These are phyloP conservation scores for Eidolon helvum DNA, from an alignment of 2,113 vertebrate species.

Conservation along the genomic window DNA sequence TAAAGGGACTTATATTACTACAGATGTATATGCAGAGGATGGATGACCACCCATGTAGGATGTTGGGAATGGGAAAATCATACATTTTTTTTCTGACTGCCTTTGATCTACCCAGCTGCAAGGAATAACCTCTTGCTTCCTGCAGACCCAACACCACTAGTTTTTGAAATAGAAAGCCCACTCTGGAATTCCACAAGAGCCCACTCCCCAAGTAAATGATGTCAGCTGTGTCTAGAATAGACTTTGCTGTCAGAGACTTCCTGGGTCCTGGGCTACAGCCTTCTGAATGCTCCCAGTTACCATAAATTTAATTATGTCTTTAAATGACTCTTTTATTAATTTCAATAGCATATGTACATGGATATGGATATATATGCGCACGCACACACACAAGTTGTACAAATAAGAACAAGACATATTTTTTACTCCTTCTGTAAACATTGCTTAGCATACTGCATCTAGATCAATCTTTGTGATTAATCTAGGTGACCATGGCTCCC, in stretches of 20 bases:
- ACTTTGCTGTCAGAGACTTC: background rate
- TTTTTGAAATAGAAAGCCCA: background rate
- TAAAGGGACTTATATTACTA: background rate
- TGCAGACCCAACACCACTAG: background rate
- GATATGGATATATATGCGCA: background rate
- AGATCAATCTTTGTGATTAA: background rate
- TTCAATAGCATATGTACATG: background rate
- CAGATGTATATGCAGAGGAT: background rate
- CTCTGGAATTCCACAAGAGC: background rate
- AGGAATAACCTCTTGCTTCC: background rate
- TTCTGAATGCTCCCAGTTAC: background rate
- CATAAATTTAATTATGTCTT: constrained; percentile 2
- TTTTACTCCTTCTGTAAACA: background rate
- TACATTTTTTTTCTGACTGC: background rate
- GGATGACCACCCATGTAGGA: background rate
- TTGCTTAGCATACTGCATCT: background rate
- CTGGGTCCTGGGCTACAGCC: background rate
- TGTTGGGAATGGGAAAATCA: background rate
- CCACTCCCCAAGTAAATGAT: background rate
- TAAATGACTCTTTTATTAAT: background rate
- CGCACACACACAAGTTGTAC: background rate
- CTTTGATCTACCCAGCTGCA: background rate
- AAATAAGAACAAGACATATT: background rate
- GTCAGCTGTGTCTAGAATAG: background rate
- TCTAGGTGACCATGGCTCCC: background rate